Conservation (phyloP, 2,888 invertebrate genomes). For the Dolomedes plantarius region DNA sequence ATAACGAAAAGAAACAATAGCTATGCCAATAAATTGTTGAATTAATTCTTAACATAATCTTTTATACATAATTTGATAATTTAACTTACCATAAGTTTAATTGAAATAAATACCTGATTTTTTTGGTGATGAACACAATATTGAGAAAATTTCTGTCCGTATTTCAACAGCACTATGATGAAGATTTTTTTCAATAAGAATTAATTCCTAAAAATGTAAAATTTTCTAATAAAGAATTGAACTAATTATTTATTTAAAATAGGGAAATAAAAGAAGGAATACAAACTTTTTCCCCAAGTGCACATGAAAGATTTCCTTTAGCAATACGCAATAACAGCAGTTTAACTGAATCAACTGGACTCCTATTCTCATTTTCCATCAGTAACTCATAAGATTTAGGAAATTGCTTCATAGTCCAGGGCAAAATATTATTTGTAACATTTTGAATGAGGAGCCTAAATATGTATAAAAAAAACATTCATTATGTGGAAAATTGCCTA, state of each 20-base stretch:
- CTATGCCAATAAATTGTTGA: too few relatives aligned
- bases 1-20: too few relatives aligned
- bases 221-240: not conserved
- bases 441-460: slow-evolving; percentile 75
- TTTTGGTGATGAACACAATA: slow-evolving; percentile 58
- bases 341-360: slow-evolving; percentile 74
- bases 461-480: too few relatives aligned
- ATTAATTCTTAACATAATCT: too few relatives aligned
- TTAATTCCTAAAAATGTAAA: slow-evolving; percentile 3
- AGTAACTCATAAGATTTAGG: slow-evolving; percentile 72
- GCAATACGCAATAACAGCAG: slow-evolving; percentile 75
- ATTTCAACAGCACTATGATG: slow-evolving; percentile 44
- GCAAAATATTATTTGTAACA: slow-evolving; percentile 75
- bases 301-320: slow-evolving; percentile 35
- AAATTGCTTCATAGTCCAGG: slow-evolving; percentile 75
- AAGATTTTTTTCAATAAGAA: slow-evolving; percentile 37
- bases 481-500: too few relatives aligned
- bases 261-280: not conserved
- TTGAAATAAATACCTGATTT: slow-evolving; percentile 67
- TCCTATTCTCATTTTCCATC: slow-evolving; percentile 73
- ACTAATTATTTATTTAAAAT: slow-evolving; percentile 39
- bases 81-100: too few relatives aligned
- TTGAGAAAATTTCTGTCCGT: slow-evolving; percentile 48
- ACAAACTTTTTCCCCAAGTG: slow-evolving; percentile 75
- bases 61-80: too few relatives aligned